Conservation (phyloP, 2,113 vertebrate species). For the Callopanchax toddi region DNA sequence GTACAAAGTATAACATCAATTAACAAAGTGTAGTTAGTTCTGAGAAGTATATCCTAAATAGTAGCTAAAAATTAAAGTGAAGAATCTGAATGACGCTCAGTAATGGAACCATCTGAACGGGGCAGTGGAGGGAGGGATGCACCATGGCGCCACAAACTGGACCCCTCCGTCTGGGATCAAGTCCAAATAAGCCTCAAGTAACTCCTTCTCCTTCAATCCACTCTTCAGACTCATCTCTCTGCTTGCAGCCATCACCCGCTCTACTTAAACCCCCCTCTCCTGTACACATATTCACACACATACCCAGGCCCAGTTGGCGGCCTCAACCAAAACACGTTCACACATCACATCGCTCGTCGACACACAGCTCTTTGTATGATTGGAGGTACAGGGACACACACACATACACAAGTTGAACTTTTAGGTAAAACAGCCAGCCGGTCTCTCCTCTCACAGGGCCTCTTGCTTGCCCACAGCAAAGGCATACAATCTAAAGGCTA, state of each 20-base stretch:
- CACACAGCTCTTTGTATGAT: slow-evolving; percentile 80
- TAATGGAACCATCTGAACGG: slow-evolving; percentile 38
- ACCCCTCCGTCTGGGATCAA: slow-evolving; percentile 60
- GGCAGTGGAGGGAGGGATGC: slow-evolving; percentile 49
- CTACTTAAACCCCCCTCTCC: slow-evolving; percentile 4
- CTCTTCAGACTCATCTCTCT: slow-evolving; percentile 55
- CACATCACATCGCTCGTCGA: slow-evolving; percentile 74
- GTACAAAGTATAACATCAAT: not conserved
- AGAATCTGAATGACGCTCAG: slow-evolving; percentile 35
- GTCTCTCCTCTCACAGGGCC: slow-evolving; percentile 62
- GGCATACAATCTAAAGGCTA: slow-evolving; percentile 58
- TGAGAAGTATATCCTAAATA: not conserved
- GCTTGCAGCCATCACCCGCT: slow-evolving; percentile 13
- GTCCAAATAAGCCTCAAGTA: slow-evolving; percentile 67
- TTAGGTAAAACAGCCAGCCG: slow-evolving; percentile 63
- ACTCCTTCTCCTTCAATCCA: slow-evolving; percentile 51
- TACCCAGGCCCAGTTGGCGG: slow-evolving; percentile 62
- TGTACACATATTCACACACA: slow-evolving; percentile 42
- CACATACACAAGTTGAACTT: slow-evolving; percentile 46
- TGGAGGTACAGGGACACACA: slow-evolving; percentile 51
- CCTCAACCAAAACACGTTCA: slow-evolving; percentile 70
- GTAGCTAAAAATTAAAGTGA: slow-evolving; percentile 12
- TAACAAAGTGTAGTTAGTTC: not conserved
- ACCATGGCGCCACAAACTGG: slow-evolving; percentile 62
- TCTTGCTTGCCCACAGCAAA: slow-evolving; percentile 55